Evolutionary conservation across 1,140 invertebrate genomes (phyloP).

Genomic region (Drosophila arawakana): DNA sequence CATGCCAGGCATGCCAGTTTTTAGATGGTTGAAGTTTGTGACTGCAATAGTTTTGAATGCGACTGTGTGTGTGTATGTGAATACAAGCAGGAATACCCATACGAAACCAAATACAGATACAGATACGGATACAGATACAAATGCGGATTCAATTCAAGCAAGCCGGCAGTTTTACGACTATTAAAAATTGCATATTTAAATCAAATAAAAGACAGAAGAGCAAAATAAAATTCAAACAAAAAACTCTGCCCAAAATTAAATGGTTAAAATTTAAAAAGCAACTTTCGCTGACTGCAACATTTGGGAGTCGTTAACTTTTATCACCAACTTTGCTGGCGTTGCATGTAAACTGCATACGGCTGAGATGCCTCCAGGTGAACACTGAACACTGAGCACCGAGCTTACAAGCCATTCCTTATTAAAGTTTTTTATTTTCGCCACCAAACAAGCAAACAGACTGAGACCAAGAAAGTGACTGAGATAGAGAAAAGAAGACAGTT

Average conservation of each 20-base stretch:
- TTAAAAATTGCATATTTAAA: constrained; percentile 74
- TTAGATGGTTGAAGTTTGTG: constrained; percentile 34
- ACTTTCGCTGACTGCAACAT: constrained; percentile 62
- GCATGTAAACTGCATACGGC: constrained; percentile 51
- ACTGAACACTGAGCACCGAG: constrained; percentile 34
- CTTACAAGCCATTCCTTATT: constrained; percentile 60
- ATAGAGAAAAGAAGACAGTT: constrained; percentile 10
- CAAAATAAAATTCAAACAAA: background rate
- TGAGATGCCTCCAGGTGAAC: constrained; percentile 39
- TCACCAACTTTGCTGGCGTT: constrained; percentile 48
- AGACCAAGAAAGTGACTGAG: constrained; percentile 13
- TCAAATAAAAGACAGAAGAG: constrained; percentile 57
- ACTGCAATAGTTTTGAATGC: constrained; percentile 62
- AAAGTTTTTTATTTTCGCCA: constrained; percentile 43
- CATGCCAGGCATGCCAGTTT: constrained; percentile 27
- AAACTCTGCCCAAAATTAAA: constrained; percentile 58
- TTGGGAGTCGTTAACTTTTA: constrained; percentile 70
- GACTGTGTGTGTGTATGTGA: constrained; percentile 20
- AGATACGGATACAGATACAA: too few species aligned
- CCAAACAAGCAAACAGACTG: constrained; percentile 20
- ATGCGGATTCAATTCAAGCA: constrained; percentile 61
- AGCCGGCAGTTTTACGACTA: constrained; percentile 46
- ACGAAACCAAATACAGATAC: constrained; percentile 29
- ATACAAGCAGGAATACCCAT: constrained; percentile 35
- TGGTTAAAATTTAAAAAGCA: constrained; percentile 73